Conservation (phyloP, 2,797 vertebrate species). For the Platalea minor region DNA sequence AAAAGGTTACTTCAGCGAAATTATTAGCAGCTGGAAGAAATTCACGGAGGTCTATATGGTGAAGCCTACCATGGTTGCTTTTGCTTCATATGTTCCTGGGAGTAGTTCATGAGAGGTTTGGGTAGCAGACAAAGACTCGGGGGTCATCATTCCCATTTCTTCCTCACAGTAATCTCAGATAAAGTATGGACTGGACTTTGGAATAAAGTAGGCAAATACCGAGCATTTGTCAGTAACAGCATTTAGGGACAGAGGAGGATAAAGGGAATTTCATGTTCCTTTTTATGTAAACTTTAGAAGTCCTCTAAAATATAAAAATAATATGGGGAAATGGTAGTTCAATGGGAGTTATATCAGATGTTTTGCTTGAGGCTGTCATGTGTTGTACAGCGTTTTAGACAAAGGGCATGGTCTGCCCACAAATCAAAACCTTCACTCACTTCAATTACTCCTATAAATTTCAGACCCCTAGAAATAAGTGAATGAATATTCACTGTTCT, state of each 20-base stretch:
- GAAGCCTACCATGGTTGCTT: not conserved
- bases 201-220: not conserved
- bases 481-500: not conserved
- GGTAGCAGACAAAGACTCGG: not conserved
- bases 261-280: not conserved
- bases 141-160: not conserved
- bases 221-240: not conserved
- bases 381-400: not conserved
- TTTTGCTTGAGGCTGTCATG: not conserved
- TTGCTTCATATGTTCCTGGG: not conserved
- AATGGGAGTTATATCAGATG: not conserved
- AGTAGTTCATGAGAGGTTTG: not conserved
- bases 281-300: not conserved
- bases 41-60: not conserved
- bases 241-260: not conserved
- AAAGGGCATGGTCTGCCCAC: not conserved
- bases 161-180: not conserved
- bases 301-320: not conserved
- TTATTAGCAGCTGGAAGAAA: not conserved
- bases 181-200: not conserved
- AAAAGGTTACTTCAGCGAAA: not conserved
- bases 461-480: not conserved
- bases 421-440: not conserved
- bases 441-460: not conserved
- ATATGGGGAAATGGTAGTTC: not conserved